Base-by-base conservation (phyloP, 2,113 vertebrate species). In the Thalassoma bifasciatum region DNA sequence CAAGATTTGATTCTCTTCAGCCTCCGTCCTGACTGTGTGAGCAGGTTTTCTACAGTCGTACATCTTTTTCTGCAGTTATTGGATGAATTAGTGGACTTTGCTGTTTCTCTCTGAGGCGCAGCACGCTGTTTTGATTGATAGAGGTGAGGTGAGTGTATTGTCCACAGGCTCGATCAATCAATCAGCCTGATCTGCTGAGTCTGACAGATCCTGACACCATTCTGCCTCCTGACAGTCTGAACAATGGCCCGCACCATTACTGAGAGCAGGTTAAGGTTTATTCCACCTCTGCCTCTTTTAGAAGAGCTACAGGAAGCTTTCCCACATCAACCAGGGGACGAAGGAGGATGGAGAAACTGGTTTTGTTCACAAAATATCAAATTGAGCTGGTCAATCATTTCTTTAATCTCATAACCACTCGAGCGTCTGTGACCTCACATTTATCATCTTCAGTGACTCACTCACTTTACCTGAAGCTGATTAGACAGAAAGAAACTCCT, bases 131-230 rank as follows among this genome's bases (percentile, higher is more conserved):
- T 56, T 69, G 42, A 47, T 46, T 49, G 23, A 69, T 5, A 36
- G 10, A 44, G 9, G 16, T 6, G 5, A 38, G 37, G 63, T 10
- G n/a, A 22, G 30, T 7, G 53, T 50, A 23, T 66, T 44, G 24
- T 66, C 23, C 59, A 10, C 2, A 10, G 2, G 10, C 1, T 16
- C 0, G 1, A 54, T 59, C 51, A 57, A 63, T 77, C 44, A 44
- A 37, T 64, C 44, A 23, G 22, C 23, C 50, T 19, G 6, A 70
- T 51, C 36, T 52, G 36, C 53, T 53, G 56, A 75, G 56, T 17
- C 50, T 23, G 40, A 56, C 21, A 23, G 63, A 53, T 46, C n/a
- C 54, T n/a, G 70, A 72, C 58, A 37, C 19, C 69, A 23, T 34
- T 62, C 37, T 3, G 3, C 49, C 12, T 3, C 10, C 23, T 40